Base-by-base conservation (phyloP, 2,113 vertebrate species). In the Nothocercus julius region DNA sequence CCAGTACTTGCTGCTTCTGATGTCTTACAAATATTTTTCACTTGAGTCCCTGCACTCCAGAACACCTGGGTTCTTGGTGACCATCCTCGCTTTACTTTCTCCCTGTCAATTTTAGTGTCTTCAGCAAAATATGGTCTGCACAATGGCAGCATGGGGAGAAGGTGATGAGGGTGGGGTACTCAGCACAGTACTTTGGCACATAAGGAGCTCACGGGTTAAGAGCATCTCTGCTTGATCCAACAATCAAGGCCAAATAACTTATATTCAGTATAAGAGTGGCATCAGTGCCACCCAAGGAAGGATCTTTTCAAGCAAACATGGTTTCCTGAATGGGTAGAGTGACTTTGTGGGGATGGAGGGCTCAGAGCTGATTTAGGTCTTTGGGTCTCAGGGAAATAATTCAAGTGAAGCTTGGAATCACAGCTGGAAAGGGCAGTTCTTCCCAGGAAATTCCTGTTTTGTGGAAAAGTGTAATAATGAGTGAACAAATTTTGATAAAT, bases 141-240 rank as follows among this genome's bases (percentile, higher is more conserved):
- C 0, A 4, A 82, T 38, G 22, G 19, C 45, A 62, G 75, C n/a
- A 70, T 30, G 44, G 7, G 51, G 24, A 66, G 24, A 32, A 34
- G 0, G 1, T 8, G 47, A 13, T n/a, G 2, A 1, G 21, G 47
- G 2, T 24, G 22, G 18, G 42, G 27, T 7, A 8, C 32, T 40
- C 62, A 27, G 63, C 0, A 1, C 0, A 1, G 10, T 30, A 44
- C 30, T 61, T 44, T 0, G 2, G 9, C 21, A 66, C 42, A 18
- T 30, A 51, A 53, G 5, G 17, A 13, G 30, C 0, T 0, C 69
- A 38, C 54, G 27, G 18, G 7, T 27, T 76, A 25, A 15, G 8
- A 16, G 44, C 56, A 11, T 32, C 24, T 77, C 27, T 2, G 0
- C 16, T 59, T 82, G 45, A 82, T 72, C 45, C 53, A 70, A 45